Evolutionary conservation across 2,113 vertebrate species (phyloP), one percentile per base, ranked within the genome.

Genomic region (Hassar affinis): DNA sequence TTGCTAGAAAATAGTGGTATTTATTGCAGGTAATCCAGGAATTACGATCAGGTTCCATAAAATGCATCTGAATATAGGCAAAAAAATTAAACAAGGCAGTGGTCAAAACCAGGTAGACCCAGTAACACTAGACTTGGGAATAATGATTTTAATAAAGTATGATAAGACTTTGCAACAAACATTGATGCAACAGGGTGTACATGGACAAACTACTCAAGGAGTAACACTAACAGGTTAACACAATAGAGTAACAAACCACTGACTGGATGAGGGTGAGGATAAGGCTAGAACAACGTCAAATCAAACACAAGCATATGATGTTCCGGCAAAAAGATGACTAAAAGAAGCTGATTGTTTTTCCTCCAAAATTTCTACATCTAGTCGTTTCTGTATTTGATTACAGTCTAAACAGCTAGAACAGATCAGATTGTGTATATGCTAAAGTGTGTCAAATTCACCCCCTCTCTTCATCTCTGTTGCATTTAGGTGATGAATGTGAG

Each of bases 401-500:
- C 30, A 56, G 22, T 18, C 15, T 42, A 35, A 69, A 25, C 17
- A 68, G 18, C 47, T 52, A 30, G 25, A 79, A 79, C 22, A 51
- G 25, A 51, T 54, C 33, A 64, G 11, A 64, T n/a, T 42, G 38
- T 42, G 6, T 42, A 27, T 79, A 49, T 47, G 42, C 9, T n/a
- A n/a, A 47, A 45, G 5, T 47, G 22, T 45, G 12, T 61, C 35
- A 45, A 45, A 79, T 27, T 62, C 14, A 62, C 17, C 47, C 66
- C 27, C 1, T 57, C 14, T 85, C 71, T 77, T 42, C 88, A 27
- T 89, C 68, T 81, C 1, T 12, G 3, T 82, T 20, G 12, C 3
- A n/a, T 15, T 10, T 86, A 99, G 97, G 96, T 98, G 17, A 93
- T 96, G 90, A 97, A 96, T 78, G 96, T 98, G 89, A 97, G 96